Percentiles rank a stretch among this genome's conserved stretches.
phyloP scores from a whole-genome alignment of 2,113 vertebrate genomes.

The Microtus pennsylvanicus region DNA sequence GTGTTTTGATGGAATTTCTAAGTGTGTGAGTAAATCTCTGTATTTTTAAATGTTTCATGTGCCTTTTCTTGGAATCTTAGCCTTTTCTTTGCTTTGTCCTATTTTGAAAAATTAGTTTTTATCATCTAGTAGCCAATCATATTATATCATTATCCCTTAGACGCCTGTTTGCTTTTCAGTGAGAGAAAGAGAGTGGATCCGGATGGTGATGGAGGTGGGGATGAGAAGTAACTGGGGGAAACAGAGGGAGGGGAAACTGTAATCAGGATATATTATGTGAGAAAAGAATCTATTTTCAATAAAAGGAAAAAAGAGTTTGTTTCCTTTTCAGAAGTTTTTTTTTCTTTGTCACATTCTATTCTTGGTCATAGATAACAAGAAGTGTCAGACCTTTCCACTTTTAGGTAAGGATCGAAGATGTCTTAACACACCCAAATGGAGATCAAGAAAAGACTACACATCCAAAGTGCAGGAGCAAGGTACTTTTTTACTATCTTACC shows the following conservation, averaged over 20 bases:
- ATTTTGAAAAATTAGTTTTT: background rate
- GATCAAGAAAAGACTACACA: background rate
- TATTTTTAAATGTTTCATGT: background rate
- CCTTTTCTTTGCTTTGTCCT: background rate
- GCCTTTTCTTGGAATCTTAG: background rate
- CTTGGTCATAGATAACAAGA: constrained; percentile 2
- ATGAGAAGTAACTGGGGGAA: background rate
- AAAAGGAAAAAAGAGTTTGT: background rate
- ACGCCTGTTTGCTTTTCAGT: background rate
- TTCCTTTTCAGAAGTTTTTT: background rate
- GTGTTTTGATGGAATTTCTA: background rate
- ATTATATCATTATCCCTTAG: background rate
- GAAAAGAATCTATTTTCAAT: background rate
- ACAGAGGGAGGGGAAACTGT: background rate
- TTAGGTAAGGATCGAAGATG: constrained; percentile 14
- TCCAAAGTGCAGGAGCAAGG: background rate
- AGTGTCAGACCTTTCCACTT: background rate
- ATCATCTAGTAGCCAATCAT: background rate
- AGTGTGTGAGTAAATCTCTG: background rate
- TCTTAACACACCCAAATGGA: background rate
- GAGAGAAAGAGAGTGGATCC: background rate
- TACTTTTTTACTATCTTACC: background rate
- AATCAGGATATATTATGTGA: background rate
- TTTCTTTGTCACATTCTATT: constrained; percentile 29
- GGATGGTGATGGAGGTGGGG: background rate